phyloP scores from a whole-genome alignment of 2,797 vertebrate species.

The Chelon auratus region DNA sequence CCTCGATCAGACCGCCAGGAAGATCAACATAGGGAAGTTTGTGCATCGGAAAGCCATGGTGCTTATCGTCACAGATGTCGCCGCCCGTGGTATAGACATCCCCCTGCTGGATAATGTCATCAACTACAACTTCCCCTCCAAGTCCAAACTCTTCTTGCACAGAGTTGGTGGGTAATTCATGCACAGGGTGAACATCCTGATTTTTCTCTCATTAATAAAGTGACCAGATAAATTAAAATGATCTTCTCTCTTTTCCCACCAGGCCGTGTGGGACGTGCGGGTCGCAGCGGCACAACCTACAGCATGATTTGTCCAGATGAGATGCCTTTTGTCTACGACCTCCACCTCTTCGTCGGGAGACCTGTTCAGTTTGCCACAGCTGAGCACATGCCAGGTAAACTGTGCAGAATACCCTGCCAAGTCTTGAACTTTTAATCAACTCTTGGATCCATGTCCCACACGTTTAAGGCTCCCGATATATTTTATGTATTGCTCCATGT shows the following conservation, averaged over 20 bases:
- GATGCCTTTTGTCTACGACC: constrained; percentile 91
- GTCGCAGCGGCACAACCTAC: constrained; percentile 90
- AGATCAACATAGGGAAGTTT: constrained; percentile 97
- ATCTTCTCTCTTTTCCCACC: constrained; percentile 13
- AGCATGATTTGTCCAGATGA: constrained; percentile 93
- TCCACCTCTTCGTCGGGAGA: constrained; percentile 94
- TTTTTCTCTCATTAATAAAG: not conserved
- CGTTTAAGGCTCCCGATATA: not conserved
- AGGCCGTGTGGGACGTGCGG: constrained; percentile 96
- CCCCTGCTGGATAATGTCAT: constrained; percentile 97
- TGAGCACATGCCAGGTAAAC: constrained; percentile 74
- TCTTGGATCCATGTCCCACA: not conserved
- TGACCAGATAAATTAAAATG: not conserved
- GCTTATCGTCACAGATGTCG: constrained; percentile 95
- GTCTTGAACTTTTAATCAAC: not conserved
- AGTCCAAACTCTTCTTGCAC: constrained; percentile 96
- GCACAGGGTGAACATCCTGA: not conserved
- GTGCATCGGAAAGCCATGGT: constrained; percentile 92
- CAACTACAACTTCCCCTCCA: constrained; percentile 98
- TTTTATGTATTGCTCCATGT: not conserved
- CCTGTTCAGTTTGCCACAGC: constrained; percentile 83
- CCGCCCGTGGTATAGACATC: constrained; percentile 97
- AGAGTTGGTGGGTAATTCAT: constrained; percentile 89
- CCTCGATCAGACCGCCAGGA: constrained; percentile 96
- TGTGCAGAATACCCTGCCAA: not conserved